Percentiles rank a stretch among this genome's conserved stretches.
phyloP scores from a whole-genome alignment of 2,113 vertebrate species.

The Siniperca chuatsi region DNA sequence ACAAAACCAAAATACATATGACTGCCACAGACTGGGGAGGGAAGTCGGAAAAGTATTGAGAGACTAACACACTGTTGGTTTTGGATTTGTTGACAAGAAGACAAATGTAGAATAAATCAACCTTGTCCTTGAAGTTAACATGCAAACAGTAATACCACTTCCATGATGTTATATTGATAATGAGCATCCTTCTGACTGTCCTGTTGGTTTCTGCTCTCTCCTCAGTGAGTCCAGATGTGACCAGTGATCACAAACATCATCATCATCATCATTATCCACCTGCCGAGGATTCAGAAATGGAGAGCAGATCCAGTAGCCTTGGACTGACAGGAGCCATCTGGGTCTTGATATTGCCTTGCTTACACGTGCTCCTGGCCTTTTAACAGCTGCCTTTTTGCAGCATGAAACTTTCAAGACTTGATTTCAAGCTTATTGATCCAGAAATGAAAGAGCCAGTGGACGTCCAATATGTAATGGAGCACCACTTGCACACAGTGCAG shows the following conservation, averaged over 20 bases:
- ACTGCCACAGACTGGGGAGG: background rate
- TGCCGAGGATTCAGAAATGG: conserved; percentile 55
- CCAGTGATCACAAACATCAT: conserved; percentile 72
- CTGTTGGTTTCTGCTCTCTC: conserved; percentile 67
- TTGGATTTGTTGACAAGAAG: background rate
- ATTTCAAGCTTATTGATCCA: conserved; percentile 64
- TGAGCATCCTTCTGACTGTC: conserved; percentile 34
- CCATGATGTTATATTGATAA: conserved; percentile 29
- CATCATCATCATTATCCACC: conserved; percentile 70
- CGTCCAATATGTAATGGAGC: conserved; percentile 15
- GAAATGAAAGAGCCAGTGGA: conserved; percentile 44
- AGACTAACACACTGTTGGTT: background rate
- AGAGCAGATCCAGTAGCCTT: conserved; percentile 58
- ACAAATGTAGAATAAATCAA: background rate
- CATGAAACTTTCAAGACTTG: conserved; percentile 58
- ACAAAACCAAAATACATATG: background rate
- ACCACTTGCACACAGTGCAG: conserved; percentile 34
- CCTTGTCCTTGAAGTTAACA: background rate
- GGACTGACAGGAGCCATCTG: conserved; percentile 59
- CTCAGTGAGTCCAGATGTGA: conserved; percentile 77
- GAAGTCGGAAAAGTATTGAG: background rate
- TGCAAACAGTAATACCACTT: background rate
- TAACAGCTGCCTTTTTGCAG: conserved; percentile 71
- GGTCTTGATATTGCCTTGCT: conserved; percentile 69
- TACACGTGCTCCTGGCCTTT: conserved; percentile 67